Base-by-base conservation (phyloP, 1,140 invertebrate genomes). In the Amyelois transitella region DNA sequence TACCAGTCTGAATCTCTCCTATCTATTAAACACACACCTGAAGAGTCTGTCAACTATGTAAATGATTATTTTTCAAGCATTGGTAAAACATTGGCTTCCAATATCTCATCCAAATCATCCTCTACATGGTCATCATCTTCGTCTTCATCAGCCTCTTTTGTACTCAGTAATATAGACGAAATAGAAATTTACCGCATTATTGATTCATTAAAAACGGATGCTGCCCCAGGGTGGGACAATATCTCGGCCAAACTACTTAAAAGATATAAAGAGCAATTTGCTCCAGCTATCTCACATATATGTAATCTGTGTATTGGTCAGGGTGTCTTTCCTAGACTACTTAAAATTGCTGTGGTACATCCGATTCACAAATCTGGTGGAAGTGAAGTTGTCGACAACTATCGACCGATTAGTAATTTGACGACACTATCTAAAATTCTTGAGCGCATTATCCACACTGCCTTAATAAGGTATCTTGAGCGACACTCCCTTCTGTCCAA, bases 291-390 rank as follows among this genome's bases (percentile, higher is more conserved):
- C 17, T 53, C 58, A 18, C 50, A 67, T 28, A 22, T 63, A 8
- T 49, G 53, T 50, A 69, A 69, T 51, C 51, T 53, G 17, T 66
- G 63, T 38, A 58, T 63, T 22, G 28, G 53, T 21, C 19, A 28
- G 8, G 60, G 66, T 8, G 32, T 60, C 6, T 69, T 69, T 38
- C n/a, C n/a, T n/a, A n/a, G n/a, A n/a, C n/a, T n/a, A n/a, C n/a
- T n/a, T n/a, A n/a, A n/a, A n/a, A n/a, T n/a, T n/a, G n/a, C n/a
- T n/a, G n/a, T n/a, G n/a, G n/a, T n/a, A n/a, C n/a, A n/a, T n/a
- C n/a, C n/a, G n/a, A 24, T 60, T 10, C 43, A 55, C 12, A 61
- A 52, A 43, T 14, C 10, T 52, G 56, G 56, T 5, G 43, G 53
- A 6, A 58, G 38, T 48, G 50, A 47, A 5, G n/a, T 24, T 18